A percentile compares a stretch with the other conserved stretches of the same genome.
These are phyloP conservation scores for Lumbricus terrestris DNA, from an alignment of 2,888 invertebrate species.

Conservation along the genomic window DNA sequence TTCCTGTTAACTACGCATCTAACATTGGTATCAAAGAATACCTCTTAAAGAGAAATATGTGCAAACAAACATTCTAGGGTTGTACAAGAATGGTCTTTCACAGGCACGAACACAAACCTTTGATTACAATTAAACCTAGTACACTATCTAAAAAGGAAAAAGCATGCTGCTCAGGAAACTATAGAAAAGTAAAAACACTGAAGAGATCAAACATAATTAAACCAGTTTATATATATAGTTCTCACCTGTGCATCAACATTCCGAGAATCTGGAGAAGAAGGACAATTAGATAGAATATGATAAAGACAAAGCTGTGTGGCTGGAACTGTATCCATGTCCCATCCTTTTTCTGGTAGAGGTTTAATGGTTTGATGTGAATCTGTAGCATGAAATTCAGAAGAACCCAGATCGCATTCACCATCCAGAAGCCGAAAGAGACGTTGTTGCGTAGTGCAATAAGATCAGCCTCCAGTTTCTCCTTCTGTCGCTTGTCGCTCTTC, in stretches of 20 bases:
- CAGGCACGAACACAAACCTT: no score
- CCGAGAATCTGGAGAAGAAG: conserved; percentile 50
- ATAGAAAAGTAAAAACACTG: no score
- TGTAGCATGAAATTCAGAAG: conserved; percentile 66
- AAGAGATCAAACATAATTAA: no score
- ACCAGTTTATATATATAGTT: conserved; percentile 38
- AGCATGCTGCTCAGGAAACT: no score
- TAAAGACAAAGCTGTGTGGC: conserved; percentile 48
- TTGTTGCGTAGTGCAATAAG: conserved; percentile 91
- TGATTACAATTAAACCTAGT: no score
- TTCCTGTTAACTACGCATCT: no score
- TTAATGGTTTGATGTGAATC: not conserved
- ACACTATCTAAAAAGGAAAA: no score
- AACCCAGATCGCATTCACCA: conserved; percentile 96
- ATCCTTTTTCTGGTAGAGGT: conserved; percentile 5
- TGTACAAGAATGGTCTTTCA: no score
- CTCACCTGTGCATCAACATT: conserved; percentile 54
- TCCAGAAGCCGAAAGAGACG: conserved; percentile 73
- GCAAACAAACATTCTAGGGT: no score
- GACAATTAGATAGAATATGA: conserved; percentile 47
- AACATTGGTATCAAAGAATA: no score
- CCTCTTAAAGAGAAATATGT: no score
- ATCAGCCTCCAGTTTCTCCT: conserved; percentile 41
- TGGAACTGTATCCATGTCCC: conserved; percentile 20
- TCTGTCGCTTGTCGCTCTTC: conserved; percentile 76